A percentile compares a stretch with the other conserved stretches of the same genome.
Conservation (phyloP, 2,797 vertebrate genomes). For the Rhinichthys osculus region DNA sequence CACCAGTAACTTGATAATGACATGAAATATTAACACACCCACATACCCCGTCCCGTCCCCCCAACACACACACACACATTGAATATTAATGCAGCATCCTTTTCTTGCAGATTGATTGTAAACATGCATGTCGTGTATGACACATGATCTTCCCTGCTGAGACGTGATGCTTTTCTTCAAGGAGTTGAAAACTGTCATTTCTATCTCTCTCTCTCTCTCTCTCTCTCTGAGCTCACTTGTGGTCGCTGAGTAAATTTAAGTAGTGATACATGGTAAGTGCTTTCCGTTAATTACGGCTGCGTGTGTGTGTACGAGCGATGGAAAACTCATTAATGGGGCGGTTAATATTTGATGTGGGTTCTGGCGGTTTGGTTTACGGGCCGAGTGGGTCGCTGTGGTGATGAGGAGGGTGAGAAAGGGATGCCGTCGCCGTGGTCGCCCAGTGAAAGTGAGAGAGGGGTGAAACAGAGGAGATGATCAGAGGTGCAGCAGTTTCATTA, state of each 20-base stretch:
- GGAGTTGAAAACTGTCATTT: neutral
- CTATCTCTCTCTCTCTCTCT: neutral
- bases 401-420: slow-evolving; percentile 48
- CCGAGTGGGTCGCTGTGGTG: slow-evolving; percentile 60
- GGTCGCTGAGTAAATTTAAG: slow-evolving; percentile 5
- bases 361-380: slow-evolving; percentile 81
- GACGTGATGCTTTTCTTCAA: neutral
- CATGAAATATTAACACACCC: slow-evolving; percentile 76
- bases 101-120: slow-evolving; percentile 76
- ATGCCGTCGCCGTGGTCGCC: slow-evolving; percentile 31
- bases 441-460: slow-evolving; percentile 77
- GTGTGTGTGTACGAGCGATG: slow-evolving; percentile 64
- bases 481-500: slow-evolving; percentile 71
- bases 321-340: slow-evolving; percentile 83
- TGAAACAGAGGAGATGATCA: slow-evolving; percentile 43
- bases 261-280: slow-evolving; percentile 30
- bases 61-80: slow-evolving; percentile 13
- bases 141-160: slow-evolving; percentile 60
- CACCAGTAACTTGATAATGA: slow-evolving; percentile 78
- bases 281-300: slow-evolving; percentile 48
- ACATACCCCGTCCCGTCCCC: slow-evolving; percentile 15
- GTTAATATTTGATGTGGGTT: slow-evolving; percentile 81
- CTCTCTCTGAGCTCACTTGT: neutral
- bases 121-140: slow-evolving; percentile 77
- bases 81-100: slow-evolving; percentile 72